Evolutionary conservation across 2,888 invertebrate genomes (phyloP).

Genomic region (Choristoneura rosaceana): DNA sequence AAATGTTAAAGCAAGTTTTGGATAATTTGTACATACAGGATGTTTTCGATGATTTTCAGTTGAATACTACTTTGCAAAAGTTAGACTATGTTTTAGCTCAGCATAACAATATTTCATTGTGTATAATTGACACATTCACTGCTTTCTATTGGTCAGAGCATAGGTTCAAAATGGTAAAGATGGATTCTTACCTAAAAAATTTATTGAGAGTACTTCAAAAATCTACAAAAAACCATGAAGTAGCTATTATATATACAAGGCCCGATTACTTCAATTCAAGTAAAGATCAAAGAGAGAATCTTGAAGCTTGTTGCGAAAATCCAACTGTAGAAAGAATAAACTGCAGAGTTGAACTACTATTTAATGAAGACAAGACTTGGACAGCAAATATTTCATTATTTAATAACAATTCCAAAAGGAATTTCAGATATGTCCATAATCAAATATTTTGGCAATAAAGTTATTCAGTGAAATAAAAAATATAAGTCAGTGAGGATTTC

Average conservation of each 20-base stretch:
- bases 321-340: slow-evolving; percentile 62
- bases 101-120: slow-evolving; percentile 68
- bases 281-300: slow-evolving; percentile 60
- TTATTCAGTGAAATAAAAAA: neutral
- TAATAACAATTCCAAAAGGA: slow-evolving; percentile 48
- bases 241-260: slow-evolving; percentile 81
- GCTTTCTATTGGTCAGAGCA: slow-evolving; percentile 85
- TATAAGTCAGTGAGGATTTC: neutral
- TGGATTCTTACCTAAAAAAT: slow-evolving; percentile 81
- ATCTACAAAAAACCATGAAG: slow-evolving; percentile 77
- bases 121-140: slow-evolving; percentile 75
- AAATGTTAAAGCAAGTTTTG: slow-evolving; percentile 52
- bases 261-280: slow-evolving; percentile 79
- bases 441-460: slow-evolving; percentile 30
- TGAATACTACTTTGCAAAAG: slow-evolving; percentile 72
- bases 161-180: slow-evolving; percentile 72
- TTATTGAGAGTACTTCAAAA: slow-evolving; percentile 72
- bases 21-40: slow-evolving; percentile 65
- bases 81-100: slow-evolving; percentile 71
- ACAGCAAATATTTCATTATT: slow-evolving; percentile 53
- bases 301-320: slow-evolving; percentile 56
- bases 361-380: slow-evolving; percentile 45
- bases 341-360: slow-evolving; percentile 67
- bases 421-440: slow-evolving; percentile 52
- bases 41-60: slow-evolving; percentile 73